These are phyloP conservation scores for Chelmon rostratus DNA, from an alignment of 2,797 vertebrate species.

Conservation along the genomic window DNA sequence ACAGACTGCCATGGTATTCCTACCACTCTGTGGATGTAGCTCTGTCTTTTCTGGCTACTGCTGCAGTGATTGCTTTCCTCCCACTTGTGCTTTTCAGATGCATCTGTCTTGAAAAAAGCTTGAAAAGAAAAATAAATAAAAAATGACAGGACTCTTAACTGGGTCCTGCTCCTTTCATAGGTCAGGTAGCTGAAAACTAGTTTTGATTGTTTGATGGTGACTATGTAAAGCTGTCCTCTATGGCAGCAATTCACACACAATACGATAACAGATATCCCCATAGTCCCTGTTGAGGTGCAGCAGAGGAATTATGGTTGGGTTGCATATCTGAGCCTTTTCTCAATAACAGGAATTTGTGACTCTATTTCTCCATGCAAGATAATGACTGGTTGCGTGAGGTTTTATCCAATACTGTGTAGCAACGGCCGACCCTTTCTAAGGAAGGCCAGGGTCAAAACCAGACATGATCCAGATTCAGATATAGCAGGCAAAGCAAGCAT, in stretches of 20 bases:
- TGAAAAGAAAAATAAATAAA: conserved; percentile 25
- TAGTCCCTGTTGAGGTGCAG: not conserved
- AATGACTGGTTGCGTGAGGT: not conserved
- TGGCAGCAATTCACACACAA: not conserved
- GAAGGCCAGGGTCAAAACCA: not conserved
- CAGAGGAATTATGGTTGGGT: not conserved
- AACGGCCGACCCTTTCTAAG: too few species aligned
- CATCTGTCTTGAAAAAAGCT: conserved; percentile 4
- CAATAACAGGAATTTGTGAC: not conserved
- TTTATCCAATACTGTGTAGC: too few species aligned
- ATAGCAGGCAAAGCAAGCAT: not conserved
- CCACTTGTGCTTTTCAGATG: conserved; percentile 16
- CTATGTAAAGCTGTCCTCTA: not conserved
- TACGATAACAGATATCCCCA: not conserved
- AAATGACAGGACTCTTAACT: not conserved
- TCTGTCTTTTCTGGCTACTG: conserved; percentile 28
- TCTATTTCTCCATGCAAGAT: not conserved
- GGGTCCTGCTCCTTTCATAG: not conserved
- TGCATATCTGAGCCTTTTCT: not conserved
- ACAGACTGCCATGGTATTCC: conserved; percentile 77
- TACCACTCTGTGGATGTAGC: conserved; percentile 76
- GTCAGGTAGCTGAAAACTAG: not conserved
- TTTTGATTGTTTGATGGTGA: not conserved
- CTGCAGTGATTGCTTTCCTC: not conserved
- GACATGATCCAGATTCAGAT: not conserved